Percentiles rank a stretch among this genome's conserved stretches.
Conservation (phyloP, 2,113 vertebrate genomes). For the Orientallactaga bullata region DNA sequence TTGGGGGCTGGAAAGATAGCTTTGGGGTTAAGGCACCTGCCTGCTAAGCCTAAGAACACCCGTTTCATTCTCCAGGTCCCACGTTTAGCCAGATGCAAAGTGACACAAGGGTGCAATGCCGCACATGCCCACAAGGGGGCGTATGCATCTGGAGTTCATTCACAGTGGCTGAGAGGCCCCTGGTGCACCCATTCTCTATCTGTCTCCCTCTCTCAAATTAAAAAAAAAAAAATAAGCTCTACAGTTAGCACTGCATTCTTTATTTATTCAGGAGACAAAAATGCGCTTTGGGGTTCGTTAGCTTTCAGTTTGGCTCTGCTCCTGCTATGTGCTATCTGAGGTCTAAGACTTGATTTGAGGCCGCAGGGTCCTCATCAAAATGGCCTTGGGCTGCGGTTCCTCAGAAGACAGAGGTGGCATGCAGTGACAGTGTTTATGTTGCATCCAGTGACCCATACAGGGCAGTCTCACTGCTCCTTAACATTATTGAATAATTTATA, state of each 20-base stretch:
- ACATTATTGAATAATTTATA: conserved; percentile 23
- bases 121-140: too few relatives aligned
- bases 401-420: rapidly evolving
- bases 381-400: not conserved
- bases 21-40: too few relatives aligned
- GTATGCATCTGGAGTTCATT: too few relatives aligned
- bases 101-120: too few relatives aligned
- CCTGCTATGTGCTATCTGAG: not conserved
- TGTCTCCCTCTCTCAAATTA: too few relatives aligned
- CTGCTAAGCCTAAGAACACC: too few relatives aligned
- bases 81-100: too few relatives aligned
- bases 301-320: not conserved
- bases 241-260: not conserved
- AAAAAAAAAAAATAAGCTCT: too few relatives aligned
- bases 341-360: not conserved
- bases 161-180: too few relatives aligned
- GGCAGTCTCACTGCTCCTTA: not conserved
- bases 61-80: too few relatives aligned
- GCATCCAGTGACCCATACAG: not conserved
- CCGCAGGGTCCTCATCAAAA: not conserved
- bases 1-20: too few relatives aligned
- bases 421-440: not conserved
- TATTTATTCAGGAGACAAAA: not conserved
- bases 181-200: too few relatives aligned
- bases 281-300: not conserved